phyloP scores from a whole-genome alignment of 2,113 vertebrate species.

The Sprattus sprattus region DNA sequence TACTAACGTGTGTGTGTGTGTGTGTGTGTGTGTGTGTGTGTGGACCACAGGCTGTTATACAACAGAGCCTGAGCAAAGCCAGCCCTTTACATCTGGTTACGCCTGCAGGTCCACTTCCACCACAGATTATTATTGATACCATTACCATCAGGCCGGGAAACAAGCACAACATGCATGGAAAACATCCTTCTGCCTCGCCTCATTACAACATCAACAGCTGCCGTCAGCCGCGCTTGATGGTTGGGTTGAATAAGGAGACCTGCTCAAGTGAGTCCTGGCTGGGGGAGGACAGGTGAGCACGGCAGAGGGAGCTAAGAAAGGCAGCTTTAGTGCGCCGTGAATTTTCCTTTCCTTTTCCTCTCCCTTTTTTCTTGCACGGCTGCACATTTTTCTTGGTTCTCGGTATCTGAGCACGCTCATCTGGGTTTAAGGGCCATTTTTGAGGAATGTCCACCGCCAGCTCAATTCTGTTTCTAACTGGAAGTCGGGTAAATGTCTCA shows the following conservation, averaged over 20 bases:
- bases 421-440: conserved; percentile 33
- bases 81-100: not conserved
- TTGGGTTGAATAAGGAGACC: conserved; percentile 46
- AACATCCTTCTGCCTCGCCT: conserved; percentile 43
- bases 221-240: conserved; percentile 45
- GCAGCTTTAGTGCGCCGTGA: not conserved
- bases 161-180: conserved; percentile 33
- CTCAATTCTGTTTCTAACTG: conserved; percentile 43
- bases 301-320: not conserved
- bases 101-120: not conserved
- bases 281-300: conserved; percentile 5
- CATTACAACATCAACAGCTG: conserved; percentile 32
- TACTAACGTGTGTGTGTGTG: too few relatives aligned
- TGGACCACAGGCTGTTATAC: not conserved
- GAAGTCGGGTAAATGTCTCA: conserved; percentile 43
- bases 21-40: too few relatives aligned
- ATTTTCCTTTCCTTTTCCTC: conserved; percentile 11
- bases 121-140: conserved; percentile 49
- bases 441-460: conserved; percentile 35
- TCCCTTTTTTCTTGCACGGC: not conserved
- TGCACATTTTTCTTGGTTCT: conserved; percentile 24
- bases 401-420: conserved; percentile 28
- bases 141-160: conserved; percentile 40
- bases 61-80: not conserved
- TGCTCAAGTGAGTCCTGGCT: conserved; percentile 17